Percentiles rank a stretch among this genome's conserved stretches.
These are phyloP conservation scores for Lottia gigantea DNA, from an alignment of 2,888 invertebrate genomes.

Conservation along the genomic window DNA sequence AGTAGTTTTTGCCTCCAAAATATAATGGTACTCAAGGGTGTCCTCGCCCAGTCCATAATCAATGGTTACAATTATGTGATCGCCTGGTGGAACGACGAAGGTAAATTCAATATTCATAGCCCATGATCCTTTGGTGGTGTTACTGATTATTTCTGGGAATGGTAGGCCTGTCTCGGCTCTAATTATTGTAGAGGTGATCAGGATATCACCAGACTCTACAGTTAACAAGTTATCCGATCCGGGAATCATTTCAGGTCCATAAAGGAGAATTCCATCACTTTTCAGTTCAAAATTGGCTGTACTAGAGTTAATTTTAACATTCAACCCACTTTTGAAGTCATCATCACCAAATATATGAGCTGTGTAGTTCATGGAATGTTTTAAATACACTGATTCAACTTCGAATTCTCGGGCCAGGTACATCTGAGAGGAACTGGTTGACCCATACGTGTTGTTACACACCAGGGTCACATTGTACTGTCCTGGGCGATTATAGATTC, in stretches of 20 bases:
- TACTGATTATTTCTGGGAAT: constrained; percentile 36
- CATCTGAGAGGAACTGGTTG: constrained; percentile 27
- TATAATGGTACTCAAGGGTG: constrained; percentile 39
- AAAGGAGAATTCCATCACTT: constrained; percentile 11
- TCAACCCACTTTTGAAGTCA: constrained; percentile 25
- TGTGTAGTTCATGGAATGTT: constrained; percentile 26
- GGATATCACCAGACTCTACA: constrained; percentile 14
- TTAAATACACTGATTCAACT: constrained; percentile 38
- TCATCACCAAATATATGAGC: constrained; percentile 34
- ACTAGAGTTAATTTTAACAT: constrained; percentile 22
- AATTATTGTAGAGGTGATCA: constrained; percentile 34
- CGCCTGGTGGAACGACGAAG: constrained; percentile 45
- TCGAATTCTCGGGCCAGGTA: constrained; percentile 43
- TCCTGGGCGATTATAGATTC: constrained; percentile 46
- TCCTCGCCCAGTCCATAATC: constrained; percentile 55
- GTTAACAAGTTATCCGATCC: constrained; percentile 27
- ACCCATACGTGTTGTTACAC: constrained; percentile 56
- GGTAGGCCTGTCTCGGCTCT: constrained; percentile 36
- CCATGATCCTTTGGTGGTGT: constrained; percentile 40
- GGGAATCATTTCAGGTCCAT: constrained; percentile 3
- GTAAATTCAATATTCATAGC: constrained; percentile 48
- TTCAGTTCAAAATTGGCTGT: constrained; percentile 12
- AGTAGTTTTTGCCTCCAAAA: constrained; percentile 34
- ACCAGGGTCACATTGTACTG: constrained; percentile 42
- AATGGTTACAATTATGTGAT: constrained; percentile 48